Evolutionary conservation across 2,113 vertebrate species (phyloP), one percentile per base, ranked within the genome.

Genomic region (Cromileptes altivelis): DNA sequence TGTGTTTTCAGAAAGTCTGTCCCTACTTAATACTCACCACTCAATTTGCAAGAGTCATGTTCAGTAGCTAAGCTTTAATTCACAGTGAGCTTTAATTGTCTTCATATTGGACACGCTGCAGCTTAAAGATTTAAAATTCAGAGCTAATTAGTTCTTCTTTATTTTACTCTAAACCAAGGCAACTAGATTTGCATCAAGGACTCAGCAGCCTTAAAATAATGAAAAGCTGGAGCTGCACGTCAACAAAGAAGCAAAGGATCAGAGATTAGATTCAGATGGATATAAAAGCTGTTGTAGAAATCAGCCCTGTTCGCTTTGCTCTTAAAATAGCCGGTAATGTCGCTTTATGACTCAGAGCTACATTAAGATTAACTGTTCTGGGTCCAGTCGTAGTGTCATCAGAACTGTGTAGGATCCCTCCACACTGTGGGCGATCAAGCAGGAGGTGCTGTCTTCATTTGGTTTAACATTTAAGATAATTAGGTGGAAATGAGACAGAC

Each of bases 371-470:
- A 15, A 17, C 21, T 68, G 55, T 30, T 52, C 18, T 49, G 21
- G n/a, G 7, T 37, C 18, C 33, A 40, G 3, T 76, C 7, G 10
- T 0, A 21, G 15, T 1, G 4, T 37, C 14, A 4, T 50, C 69
- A 17, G 56, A 56, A 18, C 5, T 0, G 25, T 42, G 30, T 13
- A 1, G 33, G 37, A 25, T 25, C 40, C 10, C 13, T 56, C 21
- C 14, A 50, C 21, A 12, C 7, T 53, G 25, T 58, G 14, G 56
- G 42, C 19, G 1, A 60, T 8, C 15, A 15, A 47, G 52, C 63
- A 65, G 80, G 76, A 80, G 61, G n/a, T 55, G 64, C 79, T 91
- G 79, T 83, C 77, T 86, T 81, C 69, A 53, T 78, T 78, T 89
- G 85, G 67, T 25, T 60, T 55, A 78, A 86, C 63, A n/a, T 61